Evolutionary conservation across 1,140 invertebrate genomes (phyloP), one percentile per base, ranked within the genome.

Genomic region (Lasioglossum baleicum): DNA sequence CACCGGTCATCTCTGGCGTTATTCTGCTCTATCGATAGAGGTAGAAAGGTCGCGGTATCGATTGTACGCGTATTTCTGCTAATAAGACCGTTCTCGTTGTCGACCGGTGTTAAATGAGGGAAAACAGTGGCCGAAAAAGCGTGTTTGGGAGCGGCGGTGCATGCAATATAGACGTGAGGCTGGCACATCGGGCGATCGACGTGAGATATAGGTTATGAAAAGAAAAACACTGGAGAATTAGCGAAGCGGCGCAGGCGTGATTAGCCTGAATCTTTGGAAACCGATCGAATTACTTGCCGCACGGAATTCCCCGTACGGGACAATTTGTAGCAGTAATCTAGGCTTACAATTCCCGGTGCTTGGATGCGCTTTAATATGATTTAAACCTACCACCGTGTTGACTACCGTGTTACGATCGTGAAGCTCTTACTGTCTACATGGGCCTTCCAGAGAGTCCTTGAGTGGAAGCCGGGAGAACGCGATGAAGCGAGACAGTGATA

Each of bases 341-440:
- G 75, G 82, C 75, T 87, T 87, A 87, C 67, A 48, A 60, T 64
- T 74, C 71, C 58, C 61, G 77, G 72, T 78, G 79, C 71, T 71
- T 85, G 77, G 81, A 81, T 77, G 73, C 75, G 85, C 78, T 87
- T 87, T 87, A 87, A 87, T 87, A 81, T 87, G 85, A 87, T 87
- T 87, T 87, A 87, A 87, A 83, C 84, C 75, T 71, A 87, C 78
- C 82, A 82, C 77, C 79, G 64, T 86, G 72, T 75, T 65, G 63
- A 79, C 85, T 87, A 87, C 85, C 78, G 85, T 87, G 53, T 87
- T 87, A 87, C 85, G 82, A 82, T 56, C 79, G 75, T 65, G 35
- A 26, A 42, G 68, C 58, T 81, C 48, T 78, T 79, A 58, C 65
- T 42, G 44, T 20, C 56, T 58, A 48, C 82, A 56, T 42, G 64